Evolutionary conservation across 2,113 vertebrate genomes (phyloP).

Genomic region (Macquaria australasica): DNA sequence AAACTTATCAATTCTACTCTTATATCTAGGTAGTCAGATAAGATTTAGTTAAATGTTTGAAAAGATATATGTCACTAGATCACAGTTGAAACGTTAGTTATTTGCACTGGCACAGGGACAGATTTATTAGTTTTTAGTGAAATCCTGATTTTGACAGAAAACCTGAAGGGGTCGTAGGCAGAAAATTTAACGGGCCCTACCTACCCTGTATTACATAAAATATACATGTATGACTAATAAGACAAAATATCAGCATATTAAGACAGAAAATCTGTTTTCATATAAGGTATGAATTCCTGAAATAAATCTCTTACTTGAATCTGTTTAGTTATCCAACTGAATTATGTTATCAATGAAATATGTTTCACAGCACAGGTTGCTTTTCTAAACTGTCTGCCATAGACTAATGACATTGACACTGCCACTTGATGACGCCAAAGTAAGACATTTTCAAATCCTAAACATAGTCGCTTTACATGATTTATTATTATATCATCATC

Average conservation of each 20-base stretch:
- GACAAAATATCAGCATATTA: no score
- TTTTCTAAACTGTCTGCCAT: background rate
- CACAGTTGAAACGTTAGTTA: background rate
- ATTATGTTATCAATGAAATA: no score
- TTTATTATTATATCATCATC: conserved; percentile 14
- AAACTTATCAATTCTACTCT: background rate
- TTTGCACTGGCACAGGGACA: no score
- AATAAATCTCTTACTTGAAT: background rate
- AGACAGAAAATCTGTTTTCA: no score
- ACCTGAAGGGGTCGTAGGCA: no score
- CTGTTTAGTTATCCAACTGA: no score
- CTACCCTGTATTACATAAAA: no score
- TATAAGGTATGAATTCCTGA: background rate
- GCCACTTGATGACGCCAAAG: conserved; percentile 36
- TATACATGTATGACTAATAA: no score
- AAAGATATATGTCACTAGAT: no score
- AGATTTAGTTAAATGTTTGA: background rate
- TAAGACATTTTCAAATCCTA: background rate
- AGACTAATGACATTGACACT: background rate
- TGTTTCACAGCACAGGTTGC: no score
- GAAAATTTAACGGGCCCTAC: no score
- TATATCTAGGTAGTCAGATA: background rate
- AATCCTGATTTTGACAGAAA: background rate
- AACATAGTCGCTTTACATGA: background rate
- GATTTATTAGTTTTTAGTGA: background rate